A percentile compares a stretch with the other conserved stretches of the same genome.
Conservation (phyloP, 2,113 vertebrate genomes). For the Dromas ardeola region DNA sequence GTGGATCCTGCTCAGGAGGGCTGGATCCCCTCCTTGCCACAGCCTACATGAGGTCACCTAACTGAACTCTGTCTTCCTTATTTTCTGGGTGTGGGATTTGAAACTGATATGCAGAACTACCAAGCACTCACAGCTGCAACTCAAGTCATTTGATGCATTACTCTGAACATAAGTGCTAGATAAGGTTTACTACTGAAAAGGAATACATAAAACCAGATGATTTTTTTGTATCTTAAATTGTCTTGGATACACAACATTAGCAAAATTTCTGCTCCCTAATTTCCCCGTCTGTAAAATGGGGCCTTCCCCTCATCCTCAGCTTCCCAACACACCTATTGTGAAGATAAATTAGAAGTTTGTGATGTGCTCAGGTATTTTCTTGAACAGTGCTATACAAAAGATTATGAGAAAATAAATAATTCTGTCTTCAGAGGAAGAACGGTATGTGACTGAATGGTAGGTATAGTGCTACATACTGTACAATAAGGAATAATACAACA, state of each 20-base stretch:
- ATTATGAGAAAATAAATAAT: background rate
- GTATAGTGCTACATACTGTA: background rate
- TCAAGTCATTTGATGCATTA: accelerated
- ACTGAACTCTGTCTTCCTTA: background rate
- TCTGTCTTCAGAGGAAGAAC: background rate
- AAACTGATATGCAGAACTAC: accelerated
- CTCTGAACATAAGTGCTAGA: background rate
- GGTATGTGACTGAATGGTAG: background rate
- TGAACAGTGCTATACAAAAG: background rate
- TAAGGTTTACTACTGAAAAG: background rate
- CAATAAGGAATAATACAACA: background rate
- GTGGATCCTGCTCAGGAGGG: background rate
- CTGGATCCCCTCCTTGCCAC: background rate
- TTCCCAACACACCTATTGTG: background rate
- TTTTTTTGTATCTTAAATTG: background rate
- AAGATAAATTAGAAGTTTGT: background rate
- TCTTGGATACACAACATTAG: background rate
- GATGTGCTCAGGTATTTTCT: background rate
- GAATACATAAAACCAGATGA: background rate
- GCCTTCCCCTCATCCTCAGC: background rate
- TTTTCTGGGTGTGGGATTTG: background rate
- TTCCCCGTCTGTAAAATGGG: background rate
- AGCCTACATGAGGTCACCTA: background rate
- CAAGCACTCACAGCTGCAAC: background rate
- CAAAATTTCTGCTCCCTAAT: background rate